Evolutionary conservation across 2,113 vertebrate species (phyloP).

Genomic region (Pachycephala philippinensis): DNA sequence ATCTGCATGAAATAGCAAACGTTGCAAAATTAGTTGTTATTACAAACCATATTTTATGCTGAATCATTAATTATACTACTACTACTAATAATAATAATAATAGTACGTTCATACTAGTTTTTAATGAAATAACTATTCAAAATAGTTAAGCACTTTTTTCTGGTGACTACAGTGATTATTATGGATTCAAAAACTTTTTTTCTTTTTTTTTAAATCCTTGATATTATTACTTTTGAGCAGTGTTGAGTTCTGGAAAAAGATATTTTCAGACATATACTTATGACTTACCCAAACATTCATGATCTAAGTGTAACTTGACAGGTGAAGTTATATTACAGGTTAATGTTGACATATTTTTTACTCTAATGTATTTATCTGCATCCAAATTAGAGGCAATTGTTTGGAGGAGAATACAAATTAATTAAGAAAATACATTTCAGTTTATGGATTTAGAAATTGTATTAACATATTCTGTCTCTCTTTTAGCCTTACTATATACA

Average conservation of each 20-base stretch:
- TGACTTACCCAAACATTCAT: background rate
- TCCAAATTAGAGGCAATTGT: background rate
- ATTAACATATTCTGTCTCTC: background rate
- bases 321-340: background rate
- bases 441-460: background rate
- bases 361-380: background rate
- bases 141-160: background rate
- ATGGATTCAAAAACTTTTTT: background rate
- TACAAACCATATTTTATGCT: background rate
- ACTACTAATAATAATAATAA: background rate
- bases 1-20: background rate
- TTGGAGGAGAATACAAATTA: background rate
- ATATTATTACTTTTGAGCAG: background rate
- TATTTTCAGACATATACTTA: background rate
- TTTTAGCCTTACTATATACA: background rate
- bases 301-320: background rate
- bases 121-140: background rate
- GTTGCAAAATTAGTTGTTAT: background rate
- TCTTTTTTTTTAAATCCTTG: background rate
- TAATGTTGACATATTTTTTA: background rate
- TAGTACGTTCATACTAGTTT: background rate
- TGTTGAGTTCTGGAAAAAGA: background rate
- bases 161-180: background rate
- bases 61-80: background rate
- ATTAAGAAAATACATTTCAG: background rate